Base-by-base conservation (phyloP, 2,113 vertebrate genomes). In the Phoenicopterus ruber region DNA sequence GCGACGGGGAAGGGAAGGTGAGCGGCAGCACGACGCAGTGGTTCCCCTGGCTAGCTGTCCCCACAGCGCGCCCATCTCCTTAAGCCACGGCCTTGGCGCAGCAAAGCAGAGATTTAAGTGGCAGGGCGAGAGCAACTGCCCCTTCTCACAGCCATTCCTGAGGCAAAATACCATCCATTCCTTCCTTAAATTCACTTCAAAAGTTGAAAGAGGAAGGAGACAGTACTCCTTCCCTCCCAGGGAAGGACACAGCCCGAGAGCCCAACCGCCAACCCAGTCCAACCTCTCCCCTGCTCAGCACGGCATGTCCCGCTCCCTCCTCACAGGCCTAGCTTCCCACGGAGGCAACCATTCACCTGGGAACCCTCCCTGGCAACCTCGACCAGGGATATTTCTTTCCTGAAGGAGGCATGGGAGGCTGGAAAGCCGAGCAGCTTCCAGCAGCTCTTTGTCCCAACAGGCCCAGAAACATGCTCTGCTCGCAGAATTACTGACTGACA, bases 11-110 rank as follows among this genome's bases (percentile, higher is more conserved):
- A 85, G 70, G 61, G 61, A 72, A 31, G 65, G 10, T 0, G 6
- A 11, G 1, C 9, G 10, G 82, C 63, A 61, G 83, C 84, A 26
- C 6, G 8, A 12, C 58, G 22, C 34, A 5, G 76, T 0, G 0
- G 40, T 18, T 18, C 58, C 86, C 44, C 47, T 32, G 47, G 17
- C n/a, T 10, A n/a, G 19, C 47, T 31, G 24, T 50, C 17, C 34
- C 32, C 78, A n/a, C 52, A 47, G 44, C 7, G 0, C 4, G 1
- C 31, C 31, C 4, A 1, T 10, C 57, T 55, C 52, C 10, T 3
- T 3, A 29, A 66, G n/a, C 36, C 57, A 50, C 11, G 1, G 82
- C n/a, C 61, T 15, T 6, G 1, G 44, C 3, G 3, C 12, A 25
- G 58, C 44, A 72, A 87, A 70, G 34, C 42, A 62, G 31, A 54